Evolutionary conservation across 1,140 invertebrate genomes (phyloP), one percentile per base, ranked within the genome.

Genomic region (Brachionus plicatilis): DNA sequence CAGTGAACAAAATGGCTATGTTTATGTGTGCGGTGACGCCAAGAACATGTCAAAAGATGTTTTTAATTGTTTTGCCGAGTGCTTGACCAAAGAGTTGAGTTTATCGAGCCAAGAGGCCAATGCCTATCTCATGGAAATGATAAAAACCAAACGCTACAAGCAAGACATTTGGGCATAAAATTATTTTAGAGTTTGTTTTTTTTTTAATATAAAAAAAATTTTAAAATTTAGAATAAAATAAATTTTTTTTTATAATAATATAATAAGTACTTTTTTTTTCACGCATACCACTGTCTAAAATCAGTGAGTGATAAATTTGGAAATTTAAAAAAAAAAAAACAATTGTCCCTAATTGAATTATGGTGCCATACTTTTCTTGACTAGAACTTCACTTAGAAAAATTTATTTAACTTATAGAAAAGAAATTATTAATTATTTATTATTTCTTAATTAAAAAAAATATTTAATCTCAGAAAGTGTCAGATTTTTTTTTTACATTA

Each of bases 1-100:
- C 11, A 76, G 86, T 20, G 85, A 88, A 12, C 66, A 86, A 17
- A 85, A 85, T 78, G 88, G 87, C n/a, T 68, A 87, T 14, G 85
- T 91, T 17, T 91, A 87, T 87, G 89, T 91, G 1, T 91, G 90
- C 87, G 90, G 91, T 2, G 91, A 91, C 87, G 91, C 89, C 24
- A 90, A 89, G 43, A 88, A 89, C 75, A 90, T 91, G 90, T 89
- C 90, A 9, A 89, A 88, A 84, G 88, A 90, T 86, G 88, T 91
- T 5, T 90, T 87, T 85, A 85, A 88, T 43, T 87, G 89, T 33
- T 89, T 91, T 68, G 80, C 84, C 17, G 45, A 86, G n/a, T 86
- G 86, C 37, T 76, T 84, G 83, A 83, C 82, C 76, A 50, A 53
- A 80, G 66, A 85, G 41, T n/a, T 68, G 56, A 20, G 65, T 75